phyloP scores from a whole-genome alignment of 92 coral and sea anemone genomes.

The Siderastrea radians region DNA sequence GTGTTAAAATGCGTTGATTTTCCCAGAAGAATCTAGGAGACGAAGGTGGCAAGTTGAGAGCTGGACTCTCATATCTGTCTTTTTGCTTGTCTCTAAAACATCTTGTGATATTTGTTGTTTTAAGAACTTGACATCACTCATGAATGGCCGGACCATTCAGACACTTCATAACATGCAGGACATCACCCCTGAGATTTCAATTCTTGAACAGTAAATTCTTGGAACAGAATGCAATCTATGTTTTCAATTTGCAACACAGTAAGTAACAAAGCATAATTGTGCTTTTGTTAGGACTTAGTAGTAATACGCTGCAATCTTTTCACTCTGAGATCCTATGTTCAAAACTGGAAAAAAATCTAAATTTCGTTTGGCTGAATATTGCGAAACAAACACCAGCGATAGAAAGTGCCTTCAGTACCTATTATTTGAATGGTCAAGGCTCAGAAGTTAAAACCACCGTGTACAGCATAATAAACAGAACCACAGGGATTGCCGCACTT shows the following conservation, averaged over 20 bases:
- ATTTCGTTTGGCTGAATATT: no score
- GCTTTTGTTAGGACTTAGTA: background rate
- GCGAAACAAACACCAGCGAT: no score
- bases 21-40: no score
- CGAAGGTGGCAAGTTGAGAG: background rate
- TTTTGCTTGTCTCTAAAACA: background rate
- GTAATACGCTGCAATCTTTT: no score
- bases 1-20: background rate
- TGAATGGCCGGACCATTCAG: background rate
- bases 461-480: no score
- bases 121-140: background rate
- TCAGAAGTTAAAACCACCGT: background rate
- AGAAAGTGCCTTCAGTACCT: background rate
- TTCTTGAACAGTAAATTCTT: background rate
- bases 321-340: no score
- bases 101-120: background rate
- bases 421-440: background rate
- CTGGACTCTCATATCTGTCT: background rate
- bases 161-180: background rate
- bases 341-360: no score
- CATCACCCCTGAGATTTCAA: background rate
- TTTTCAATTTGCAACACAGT: background rate
- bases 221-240: background rate
- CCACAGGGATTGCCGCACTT: no score
- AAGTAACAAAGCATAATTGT: background rate